Evolutionary conservation across 2,888 invertebrate species (phyloP).

Genomic region (Harpalus rubripes): DNA sequence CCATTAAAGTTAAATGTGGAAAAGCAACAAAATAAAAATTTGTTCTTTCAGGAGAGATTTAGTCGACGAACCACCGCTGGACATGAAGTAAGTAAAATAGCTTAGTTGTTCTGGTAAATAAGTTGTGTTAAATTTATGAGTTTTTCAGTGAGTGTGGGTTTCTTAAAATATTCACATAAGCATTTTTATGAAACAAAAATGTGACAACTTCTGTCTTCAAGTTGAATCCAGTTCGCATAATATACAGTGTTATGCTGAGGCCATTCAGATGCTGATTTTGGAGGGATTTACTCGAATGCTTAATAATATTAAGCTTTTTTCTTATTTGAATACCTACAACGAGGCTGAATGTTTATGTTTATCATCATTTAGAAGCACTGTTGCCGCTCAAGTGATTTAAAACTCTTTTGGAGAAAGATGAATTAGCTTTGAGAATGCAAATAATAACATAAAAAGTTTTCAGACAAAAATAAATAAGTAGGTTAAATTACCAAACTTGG

Average conservation of each 20-base stretch:
- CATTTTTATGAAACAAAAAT: conserved; percentile 53
- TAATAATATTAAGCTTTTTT: conserved; percentile 40
- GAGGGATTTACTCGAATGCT: conserved; percentile 23
- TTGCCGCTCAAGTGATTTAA: background rate
- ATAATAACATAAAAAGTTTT: conserved; percentile 2
- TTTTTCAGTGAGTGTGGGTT: background rate
- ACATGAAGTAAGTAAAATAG: no score
- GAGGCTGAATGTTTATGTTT: conserved; percentile 17
- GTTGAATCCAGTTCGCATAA: conserved; percentile 22
- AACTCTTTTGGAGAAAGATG: background rate
- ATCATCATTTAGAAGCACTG: conserved; percentile 13
- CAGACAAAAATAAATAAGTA: conserved; percentile 6
- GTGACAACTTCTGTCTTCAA: conserved; percentile 34
- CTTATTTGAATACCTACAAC: conserved; percentile 8
- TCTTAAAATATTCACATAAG: conserved; percentile 49
- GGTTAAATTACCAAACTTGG: conserved; percentile 16
- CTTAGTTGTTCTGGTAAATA: background rate
- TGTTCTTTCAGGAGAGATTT: no score
- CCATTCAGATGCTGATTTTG: conserved; percentile 44
- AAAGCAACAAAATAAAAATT: background rate
- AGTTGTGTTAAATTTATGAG: background rate
- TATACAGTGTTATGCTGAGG: conserved; percentile 16
- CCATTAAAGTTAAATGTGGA: background rate
- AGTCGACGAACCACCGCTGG: no score
- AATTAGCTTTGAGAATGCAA: background rate